These are phyloP conservation scores for Tonatia bakeri DNA, from an alignment of 2,113 vertebrate species.

Conservation along the genomic window DNA sequence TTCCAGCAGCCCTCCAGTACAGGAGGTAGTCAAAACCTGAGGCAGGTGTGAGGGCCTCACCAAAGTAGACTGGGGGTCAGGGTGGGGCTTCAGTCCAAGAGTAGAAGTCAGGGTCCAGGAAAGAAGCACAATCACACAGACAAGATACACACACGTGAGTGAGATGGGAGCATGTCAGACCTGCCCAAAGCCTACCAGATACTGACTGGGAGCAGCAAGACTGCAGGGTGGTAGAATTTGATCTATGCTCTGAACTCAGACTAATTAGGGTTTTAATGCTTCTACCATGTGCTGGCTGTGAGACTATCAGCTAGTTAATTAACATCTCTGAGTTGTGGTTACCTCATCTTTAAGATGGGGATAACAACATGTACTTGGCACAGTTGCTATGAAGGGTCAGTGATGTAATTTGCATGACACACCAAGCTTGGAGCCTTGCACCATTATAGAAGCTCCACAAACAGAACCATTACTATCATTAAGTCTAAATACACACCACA, in stretches of 20 bases:
- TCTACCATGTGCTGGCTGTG: background rate
- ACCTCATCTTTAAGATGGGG: constrained; percentile 37
- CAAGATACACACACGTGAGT: background rate
- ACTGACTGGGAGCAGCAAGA: background rate
- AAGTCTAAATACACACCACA: constrained; percentile 22
- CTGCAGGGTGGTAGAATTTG: background rate
- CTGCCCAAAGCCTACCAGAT: background rate
- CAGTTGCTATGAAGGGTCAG: background rate
- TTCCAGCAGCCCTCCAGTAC: background rate
- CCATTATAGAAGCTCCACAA: constrained; percentile 20
- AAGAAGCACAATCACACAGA: background rate
- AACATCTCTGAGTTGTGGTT: constrained; percentile 16
- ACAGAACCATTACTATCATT: constrained; percentile 58
- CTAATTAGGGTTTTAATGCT: background rate
- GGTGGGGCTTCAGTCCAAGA: background rate
- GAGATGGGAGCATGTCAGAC: background rate
- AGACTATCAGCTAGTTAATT: constrained; percentile 27
- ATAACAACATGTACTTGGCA: constrained; percentile 20
- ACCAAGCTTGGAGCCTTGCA: background rate
- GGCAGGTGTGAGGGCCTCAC: background rate
- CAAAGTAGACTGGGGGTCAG: background rate
- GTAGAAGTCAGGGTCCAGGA: background rate
- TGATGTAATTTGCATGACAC: constrained; percentile 6
- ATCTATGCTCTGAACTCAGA: background rate
- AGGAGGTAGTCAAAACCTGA: background rate